Percentiles rank a stretch among this genome's conserved stretches.
Evolutionary conservation across 30 jellyfish, hydroid and myxozoan genomes (phyloP).

Genomic region (Haliclystus octoradiatus): DNA sequence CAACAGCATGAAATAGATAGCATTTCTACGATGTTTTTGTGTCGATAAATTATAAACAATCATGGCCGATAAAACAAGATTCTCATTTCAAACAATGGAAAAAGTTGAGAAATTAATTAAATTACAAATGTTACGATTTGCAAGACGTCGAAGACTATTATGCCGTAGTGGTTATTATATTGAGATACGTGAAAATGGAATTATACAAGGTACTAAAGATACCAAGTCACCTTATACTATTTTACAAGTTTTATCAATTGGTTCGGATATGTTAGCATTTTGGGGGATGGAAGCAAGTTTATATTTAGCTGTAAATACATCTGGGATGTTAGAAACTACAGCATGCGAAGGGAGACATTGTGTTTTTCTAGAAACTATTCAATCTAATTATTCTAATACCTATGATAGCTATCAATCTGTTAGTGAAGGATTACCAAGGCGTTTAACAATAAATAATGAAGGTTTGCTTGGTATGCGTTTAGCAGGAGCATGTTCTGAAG

Average conservation of each 20-base stretch:
- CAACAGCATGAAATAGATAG: too few relatives aligned
- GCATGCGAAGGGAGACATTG: slow-evolving; percentile 93
- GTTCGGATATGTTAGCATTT: slow-evolving; percentile 96
- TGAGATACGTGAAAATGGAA: slow-evolving; percentile 79
- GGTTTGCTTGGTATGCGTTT: slow-evolving; percentile 38
- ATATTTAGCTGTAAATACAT: slow-evolving; percentile 58
- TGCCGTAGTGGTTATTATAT: slow-evolving; percentile 74
- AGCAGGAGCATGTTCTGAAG: slow-evolving; percentile 40
- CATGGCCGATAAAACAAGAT: neutral
- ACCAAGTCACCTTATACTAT: slow-evolving; percentile 66
- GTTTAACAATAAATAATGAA: slow-evolving; percentile 50
- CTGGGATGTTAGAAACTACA: slow-evolving; percentile 69
- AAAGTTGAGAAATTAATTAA: slow-evolving; percentile 77
- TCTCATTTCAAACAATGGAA: slow-evolving; percentile 22
- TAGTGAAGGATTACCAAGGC: slow-evolving; percentile 66
- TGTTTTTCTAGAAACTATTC: slow-evolving; percentile 73
- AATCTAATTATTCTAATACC: slow-evolving; percentile 65
- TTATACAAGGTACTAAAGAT: slow-evolving; percentile 77
- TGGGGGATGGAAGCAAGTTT: slow-evolving; percentile 96
- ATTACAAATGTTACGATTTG: slow-evolving; percentile 63
- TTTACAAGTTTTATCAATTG: slow-evolving; percentile 85
- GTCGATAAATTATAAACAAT: neutral
- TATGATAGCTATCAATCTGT: slow-evolving; percentile 90
- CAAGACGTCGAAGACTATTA: slow-evolving; percentile 77
- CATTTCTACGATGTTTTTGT: too few relatives aligned